Evolutionary conservation across 2,888 invertebrate genomes (phyloP).

Genomic region (Invenusta paracnida): DNA sequence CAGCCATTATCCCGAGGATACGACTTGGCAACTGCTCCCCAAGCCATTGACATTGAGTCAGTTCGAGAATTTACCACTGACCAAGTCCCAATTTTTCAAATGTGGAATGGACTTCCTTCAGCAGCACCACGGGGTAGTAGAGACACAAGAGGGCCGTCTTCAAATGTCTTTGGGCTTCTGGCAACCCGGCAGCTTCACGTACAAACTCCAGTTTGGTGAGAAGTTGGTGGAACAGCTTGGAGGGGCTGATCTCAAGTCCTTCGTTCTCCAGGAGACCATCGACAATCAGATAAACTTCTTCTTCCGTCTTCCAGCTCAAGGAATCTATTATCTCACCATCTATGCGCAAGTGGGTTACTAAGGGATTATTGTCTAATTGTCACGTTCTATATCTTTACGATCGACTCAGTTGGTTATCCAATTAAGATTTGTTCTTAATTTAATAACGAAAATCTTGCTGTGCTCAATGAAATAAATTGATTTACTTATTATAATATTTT

Average conservation of each 20-base stretch:
- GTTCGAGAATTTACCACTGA: conserved; percentile 59
- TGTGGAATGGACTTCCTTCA: conserved; percentile 55
- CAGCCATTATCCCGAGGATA: conserved; percentile 59
- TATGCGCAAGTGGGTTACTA: conserved; percentile 50
- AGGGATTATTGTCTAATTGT: neutral
- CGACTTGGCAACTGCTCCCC: conserved; percentile 57
- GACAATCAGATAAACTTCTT: conserved; percentile 32
- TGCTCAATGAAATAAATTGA: too few species aligned
- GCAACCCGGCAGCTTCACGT: conserved; percentile 58
- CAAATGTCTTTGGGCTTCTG: conserved; percentile 57
- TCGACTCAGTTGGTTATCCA: too few species aligned
- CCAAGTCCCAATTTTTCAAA: conserved; percentile 61
- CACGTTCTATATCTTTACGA: neutral
- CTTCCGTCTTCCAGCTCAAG: conserved; percentile 51
- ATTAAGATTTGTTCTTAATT: too few species aligned
- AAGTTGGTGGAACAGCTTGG: conserved; percentile 29
- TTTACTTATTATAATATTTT: too few species aligned
- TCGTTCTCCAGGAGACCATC: conserved; percentile 36
- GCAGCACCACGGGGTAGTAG: conserved; percentile 56
- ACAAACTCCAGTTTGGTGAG: conserved; percentile 54
- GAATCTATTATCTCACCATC: conserved; percentile 58
- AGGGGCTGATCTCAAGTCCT: conserved; percentile 20
- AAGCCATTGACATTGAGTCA: conserved; percentile 52
- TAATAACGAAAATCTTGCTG: too few species aligned
- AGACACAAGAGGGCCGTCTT: conserved; percentile 55